Evolutionary conservation across 2,888 invertebrate species (phyloP).

Genomic region (Drosophila mimetica): DNA sequence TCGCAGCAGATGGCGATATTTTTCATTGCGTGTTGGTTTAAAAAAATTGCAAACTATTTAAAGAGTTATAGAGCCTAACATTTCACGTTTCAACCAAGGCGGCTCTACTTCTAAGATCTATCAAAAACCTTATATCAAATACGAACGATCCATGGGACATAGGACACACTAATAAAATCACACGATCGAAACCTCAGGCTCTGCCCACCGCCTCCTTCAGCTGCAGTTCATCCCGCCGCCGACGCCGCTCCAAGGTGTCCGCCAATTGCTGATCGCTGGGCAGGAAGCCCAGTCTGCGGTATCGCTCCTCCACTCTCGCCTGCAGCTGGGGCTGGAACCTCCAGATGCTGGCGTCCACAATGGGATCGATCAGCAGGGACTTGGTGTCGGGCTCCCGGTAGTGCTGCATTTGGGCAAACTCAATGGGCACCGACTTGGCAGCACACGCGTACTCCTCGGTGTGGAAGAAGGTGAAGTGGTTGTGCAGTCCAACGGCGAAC

Average conservation of each 20-base stretch:
- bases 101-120: too few relatives aligned
- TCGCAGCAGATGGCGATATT: too few relatives aligned
- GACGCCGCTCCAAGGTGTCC: conserved; percentile 22
- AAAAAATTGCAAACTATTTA: too few relatives aligned
- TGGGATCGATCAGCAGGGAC: conserved; percentile 90
- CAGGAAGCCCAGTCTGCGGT: conserved; percentile 88
- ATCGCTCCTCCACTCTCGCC: conserved; percentile 82
- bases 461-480: conserved; percentile 95
- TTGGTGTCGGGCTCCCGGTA: conserved; percentile 94
- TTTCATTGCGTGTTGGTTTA: too few relatives aligned
- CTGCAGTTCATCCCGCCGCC: conserved; percentile 37
- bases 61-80: too few relatives aligned
- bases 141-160: too few relatives aligned
- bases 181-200: neutral
- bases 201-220: conserved; percentile 43
- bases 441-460: conserved; percentile 89
- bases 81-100: too few relatives aligned
- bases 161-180: too few relatives aligned
- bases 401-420: conserved; percentile 94
- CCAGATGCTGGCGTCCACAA: conserved; percentile 94
- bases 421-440: conserved; percentile 91
- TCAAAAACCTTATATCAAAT: too few relatives aligned
- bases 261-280: conserved; percentile 36
- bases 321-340: conserved; percentile 91
- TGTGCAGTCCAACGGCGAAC: conserved; percentile 93